phyloP scores from a whole-genome alignment of 1,140 invertebrate genomes.

The Chionoecetes opilio region DNA sequence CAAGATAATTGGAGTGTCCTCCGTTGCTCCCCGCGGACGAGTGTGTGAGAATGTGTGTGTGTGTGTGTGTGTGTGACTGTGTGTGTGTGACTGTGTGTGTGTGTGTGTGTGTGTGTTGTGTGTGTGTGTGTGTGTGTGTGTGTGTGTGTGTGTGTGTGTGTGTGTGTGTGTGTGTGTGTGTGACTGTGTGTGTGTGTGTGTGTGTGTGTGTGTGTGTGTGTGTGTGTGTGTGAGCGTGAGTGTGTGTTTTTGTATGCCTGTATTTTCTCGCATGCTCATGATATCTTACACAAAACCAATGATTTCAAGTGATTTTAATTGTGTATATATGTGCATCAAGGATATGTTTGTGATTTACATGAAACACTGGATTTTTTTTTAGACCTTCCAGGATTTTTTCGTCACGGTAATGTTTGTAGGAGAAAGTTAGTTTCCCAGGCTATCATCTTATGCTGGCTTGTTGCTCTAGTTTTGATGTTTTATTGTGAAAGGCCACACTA shows the following conservation, averaged over 20 bases:
- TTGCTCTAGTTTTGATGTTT: no score
- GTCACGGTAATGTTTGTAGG: neutral
- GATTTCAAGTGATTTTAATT: no score
- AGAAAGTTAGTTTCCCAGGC: no score
- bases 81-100: constrained; percentile 16
- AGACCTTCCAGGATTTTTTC: neutral
- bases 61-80: neutral
- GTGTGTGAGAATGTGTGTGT: constrained; percentile 60
- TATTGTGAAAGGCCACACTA: no score
- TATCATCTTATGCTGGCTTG: no score
- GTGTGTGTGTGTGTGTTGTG: no score
- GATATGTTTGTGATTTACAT: no score
- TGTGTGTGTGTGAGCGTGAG: neutral
- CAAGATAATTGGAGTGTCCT: constrained; percentile 75
- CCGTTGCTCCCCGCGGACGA: constrained; percentile 74
- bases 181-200: neutral
- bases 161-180: constrained; percentile 39
- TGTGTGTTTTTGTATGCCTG: constrained; percentile 5
- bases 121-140: no score
- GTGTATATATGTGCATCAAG: no score
- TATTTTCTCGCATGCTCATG: neutral
- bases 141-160: neutral
- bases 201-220: constrained; percentile 23
- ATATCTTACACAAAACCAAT: no score
- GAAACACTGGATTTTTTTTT: neutral